Evolutionary conservation across 2,797 vertebrate genomes (phyloP).

Genomic region (Moxostoma hubbsi): DNA sequence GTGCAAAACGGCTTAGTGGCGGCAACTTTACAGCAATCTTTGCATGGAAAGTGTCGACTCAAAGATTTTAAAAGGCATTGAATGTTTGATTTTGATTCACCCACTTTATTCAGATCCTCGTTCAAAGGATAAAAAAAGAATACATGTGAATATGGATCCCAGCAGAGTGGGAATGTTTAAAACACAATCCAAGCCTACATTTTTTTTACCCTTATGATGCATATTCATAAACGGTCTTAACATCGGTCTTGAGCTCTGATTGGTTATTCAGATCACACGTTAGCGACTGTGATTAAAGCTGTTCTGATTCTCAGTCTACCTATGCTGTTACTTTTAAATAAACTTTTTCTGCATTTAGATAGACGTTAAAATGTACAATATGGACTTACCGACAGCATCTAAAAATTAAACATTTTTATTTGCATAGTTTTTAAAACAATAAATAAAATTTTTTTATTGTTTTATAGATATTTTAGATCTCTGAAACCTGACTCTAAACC

Average conservation of each 20-base stretch:
- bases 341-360: no score
- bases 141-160: not conserved
- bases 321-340: no score
- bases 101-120: not conserved
- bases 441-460: no score
- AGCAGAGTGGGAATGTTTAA: not conserved
- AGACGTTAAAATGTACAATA: no score
- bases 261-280: not conserved
- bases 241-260: not conserved
- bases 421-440: no score
- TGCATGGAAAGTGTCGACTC: not conserved
- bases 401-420: no score
- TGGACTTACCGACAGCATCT: no score
- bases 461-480: no score
- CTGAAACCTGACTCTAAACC: no score
- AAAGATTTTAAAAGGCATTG: constrained; percentile 14
- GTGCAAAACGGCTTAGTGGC: not conserved
- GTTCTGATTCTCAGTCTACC: no score
- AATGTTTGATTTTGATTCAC: not conserved
- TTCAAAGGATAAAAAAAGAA: not conserved
- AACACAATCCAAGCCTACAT: not conserved
- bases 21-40: constrained; percentile 16
- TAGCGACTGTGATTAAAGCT: not conserved
- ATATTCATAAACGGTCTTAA: not conserved
- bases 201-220: not conserved